Evolutionary conservation across 2,797 vertebrate species (phyloP).

Genomic region (Takifugu ocellatus): DNA sequence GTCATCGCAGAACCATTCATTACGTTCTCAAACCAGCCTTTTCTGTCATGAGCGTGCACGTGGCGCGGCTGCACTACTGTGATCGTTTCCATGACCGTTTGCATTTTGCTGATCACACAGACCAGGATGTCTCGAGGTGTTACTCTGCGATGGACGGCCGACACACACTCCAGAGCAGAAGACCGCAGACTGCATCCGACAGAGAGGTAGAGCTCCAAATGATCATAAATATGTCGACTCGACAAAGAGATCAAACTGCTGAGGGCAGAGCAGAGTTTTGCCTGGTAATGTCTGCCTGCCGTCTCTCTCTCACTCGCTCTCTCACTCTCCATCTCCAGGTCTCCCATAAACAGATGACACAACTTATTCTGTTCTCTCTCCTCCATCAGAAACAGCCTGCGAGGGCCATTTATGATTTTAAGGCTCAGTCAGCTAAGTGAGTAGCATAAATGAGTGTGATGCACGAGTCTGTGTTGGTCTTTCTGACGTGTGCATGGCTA

Average conservation of each 20-base stretch:
- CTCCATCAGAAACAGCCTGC: slow-evolving; percentile 91
- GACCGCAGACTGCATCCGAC: slow-evolving; percentile 77
- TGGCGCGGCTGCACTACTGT: slow-evolving; percentile 6
- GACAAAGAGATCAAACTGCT: too few species aligned
- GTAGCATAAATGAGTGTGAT: slow-evolving; percentile 63
- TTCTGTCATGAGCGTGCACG: slow-evolving; percentile 10
- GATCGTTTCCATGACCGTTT: slow-evolving; percentile 31
- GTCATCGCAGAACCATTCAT: slow-evolving; percentile 25
- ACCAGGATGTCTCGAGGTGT: slow-evolving; percentile 84
- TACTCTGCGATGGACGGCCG: slow-evolving; percentile 81
- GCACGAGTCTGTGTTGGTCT: slow-evolving; percentile 5
- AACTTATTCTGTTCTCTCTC: slow-evolving; percentile 82
- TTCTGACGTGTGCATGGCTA: slow-evolving; percentile 19
- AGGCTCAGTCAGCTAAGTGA: slow-evolving; percentile 99
- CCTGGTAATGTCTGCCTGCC: slow-evolving; percentile 45
- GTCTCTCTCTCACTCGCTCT: slow-evolving; percentile 52
- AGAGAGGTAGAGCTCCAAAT: slow-evolving; percentile 83
- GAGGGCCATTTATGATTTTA: slow-evolving; percentile 98
- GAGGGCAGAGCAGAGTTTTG: slow-evolving; percentile 12
- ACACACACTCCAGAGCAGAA: slow-evolving; percentile 83
- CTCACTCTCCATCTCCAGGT: slow-evolving; percentile 63
- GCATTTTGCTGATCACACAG: slow-evolving; percentile 71
- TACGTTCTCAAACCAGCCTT: slow-evolving; percentile 17
- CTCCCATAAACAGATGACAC: slow-evolving; percentile 80
- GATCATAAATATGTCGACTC: neutral